Percentiles rank a stretch among this genome's conserved stretches.
Evolutionary conservation across 37 sponge, comb jelly and placozoan species (phyloP).

Genomic region (Chondrilla cf. caribensis): DNA sequence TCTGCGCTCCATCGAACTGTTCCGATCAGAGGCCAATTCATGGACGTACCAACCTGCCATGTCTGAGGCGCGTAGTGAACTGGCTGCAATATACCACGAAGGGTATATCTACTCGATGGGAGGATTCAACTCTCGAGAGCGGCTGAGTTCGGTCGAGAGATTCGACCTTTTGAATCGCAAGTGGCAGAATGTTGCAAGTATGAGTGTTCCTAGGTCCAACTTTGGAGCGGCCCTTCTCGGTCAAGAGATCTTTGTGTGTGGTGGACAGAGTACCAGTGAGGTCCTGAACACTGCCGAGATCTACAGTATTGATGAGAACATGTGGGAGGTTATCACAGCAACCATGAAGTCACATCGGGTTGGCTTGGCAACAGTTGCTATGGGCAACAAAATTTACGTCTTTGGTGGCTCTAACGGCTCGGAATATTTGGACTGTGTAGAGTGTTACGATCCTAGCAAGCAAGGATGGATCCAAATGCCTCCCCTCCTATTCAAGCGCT

Average conservation of each 20-base stretch:
- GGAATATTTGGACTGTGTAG: slow-evolving; percentile 66
- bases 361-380: slow-evolving; percentile 49
- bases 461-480: slow-evolving; percentile 57
- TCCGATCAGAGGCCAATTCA: slow-evolving; percentile 45
- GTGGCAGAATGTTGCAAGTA: slow-evolving; percentile 64
- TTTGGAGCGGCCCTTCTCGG: slow-evolving; percentile 64
- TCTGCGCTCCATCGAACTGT: slow-evolving; percentile 69
- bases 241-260: slow-evolving; percentile 76
- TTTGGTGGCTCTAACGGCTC: slow-evolving; percentile 87
- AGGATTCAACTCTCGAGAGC: slow-evolving; percentile 42
- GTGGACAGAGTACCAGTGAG: slow-evolving; percentile 59
- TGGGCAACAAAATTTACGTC: slow-evolving; percentile 78
- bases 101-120: slow-evolving; percentile 70
- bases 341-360: slow-evolving; percentile 47
- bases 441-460: slow-evolving; percentile 70
- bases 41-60: slow-evolving; percentile 68
- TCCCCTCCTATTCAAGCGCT: slow-evolving; percentile 53
- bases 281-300: slow-evolving; percentile 56
- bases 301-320: slow-evolving; percentile 59
- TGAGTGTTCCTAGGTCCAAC: slow-evolving; percentile 64
- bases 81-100: slow-evolving; percentile 57
- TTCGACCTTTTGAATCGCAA: slow-evolving; percentile 65
- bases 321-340: slow-evolving; percentile 66
- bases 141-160: slow-evolving; percentile 65
- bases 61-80: slow-evolving; percentile 65